Evolutionary conservation across 2,113 vertebrate genomes (phyloP).

Genomic region (Toxostoma redivivum): DNA sequence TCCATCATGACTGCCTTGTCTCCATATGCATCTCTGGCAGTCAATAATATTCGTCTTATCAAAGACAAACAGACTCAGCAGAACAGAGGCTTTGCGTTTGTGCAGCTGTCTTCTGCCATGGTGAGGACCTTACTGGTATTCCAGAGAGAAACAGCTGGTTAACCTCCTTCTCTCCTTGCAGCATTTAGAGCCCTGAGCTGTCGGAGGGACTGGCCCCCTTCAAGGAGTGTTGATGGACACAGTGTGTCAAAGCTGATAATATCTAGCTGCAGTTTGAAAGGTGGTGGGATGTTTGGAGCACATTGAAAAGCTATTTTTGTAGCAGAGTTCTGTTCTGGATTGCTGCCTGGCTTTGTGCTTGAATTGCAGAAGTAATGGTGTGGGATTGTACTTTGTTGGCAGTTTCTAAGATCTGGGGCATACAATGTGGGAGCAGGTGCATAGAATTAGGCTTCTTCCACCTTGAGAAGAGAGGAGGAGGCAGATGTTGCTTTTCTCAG

Average conservation of each 20-base stretch:
- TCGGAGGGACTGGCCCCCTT: not conserved
- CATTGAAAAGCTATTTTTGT: not conserved
- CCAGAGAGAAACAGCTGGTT: not conserved
- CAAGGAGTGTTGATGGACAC: not conserved
- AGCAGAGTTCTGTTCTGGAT: not conserved
- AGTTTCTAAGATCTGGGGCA: not conserved
- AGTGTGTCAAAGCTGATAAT: not conserved
- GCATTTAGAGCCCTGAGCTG: not conserved
- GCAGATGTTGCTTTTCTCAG: not conserved
- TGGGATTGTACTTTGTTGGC: not conserved
- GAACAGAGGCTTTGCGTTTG: conserved; percentile 96
- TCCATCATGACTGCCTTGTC: conserved; percentile 91
- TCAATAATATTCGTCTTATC: conserved; percentile 96
- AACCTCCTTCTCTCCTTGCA: not conserved
- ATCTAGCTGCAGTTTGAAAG: not conserved
- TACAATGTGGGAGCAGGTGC: not conserved
- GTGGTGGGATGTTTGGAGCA: not conserved
- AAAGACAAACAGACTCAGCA: conserved; percentile 98
- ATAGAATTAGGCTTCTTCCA: not conserved
- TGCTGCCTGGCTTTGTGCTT: not conserved
- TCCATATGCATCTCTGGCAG: conserved; percentile 92
- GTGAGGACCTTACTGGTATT: conserved; percentile 63
- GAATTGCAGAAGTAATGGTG: not conserved
- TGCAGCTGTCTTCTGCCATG: conserved; percentile 95
- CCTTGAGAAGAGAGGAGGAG: not conserved